Conservation (phyloP, 2,888 invertebrate genomes). For the Phengaris arion region DNA sequence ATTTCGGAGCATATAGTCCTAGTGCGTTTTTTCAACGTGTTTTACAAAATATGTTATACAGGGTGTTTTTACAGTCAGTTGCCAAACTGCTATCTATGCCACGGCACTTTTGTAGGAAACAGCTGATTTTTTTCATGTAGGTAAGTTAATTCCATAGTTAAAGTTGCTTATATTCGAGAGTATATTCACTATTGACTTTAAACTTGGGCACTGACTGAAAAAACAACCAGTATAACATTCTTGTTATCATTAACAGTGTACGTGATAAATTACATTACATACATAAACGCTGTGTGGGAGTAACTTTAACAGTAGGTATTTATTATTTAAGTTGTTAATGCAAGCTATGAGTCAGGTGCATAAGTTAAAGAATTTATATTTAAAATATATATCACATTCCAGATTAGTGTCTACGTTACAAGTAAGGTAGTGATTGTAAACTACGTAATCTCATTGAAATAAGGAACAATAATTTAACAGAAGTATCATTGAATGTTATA, state of each 20-base stretch:
- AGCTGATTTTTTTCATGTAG: too few species aligned
- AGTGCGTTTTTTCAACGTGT: too few species aligned
- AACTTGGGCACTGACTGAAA: too few species aligned
- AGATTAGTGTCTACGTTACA: slow-evolving; percentile 56
- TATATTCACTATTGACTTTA: too few species aligned
- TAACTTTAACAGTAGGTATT: slow-evolving; percentile 19
- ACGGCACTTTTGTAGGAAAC: too few species aligned
- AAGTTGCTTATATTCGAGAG: too few species aligned
- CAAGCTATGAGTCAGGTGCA: neutral
- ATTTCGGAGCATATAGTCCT: too few species aligned
- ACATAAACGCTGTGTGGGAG: neutral
- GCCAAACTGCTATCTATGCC: too few species aligned
- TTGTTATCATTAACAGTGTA: neutral
- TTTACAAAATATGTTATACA: too few species aligned
- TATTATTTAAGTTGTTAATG: neutral
- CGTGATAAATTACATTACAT: neutral
- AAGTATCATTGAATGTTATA: slow-evolving; percentile 33
- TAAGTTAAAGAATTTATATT: slow-evolving; percentile 31
- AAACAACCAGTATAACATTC: too few species aligned
- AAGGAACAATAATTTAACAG: slow-evolving; percentile 33
- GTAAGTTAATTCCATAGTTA: too few species aligned
- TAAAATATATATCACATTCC: slow-evolving; percentile 66
- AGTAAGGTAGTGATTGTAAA: slow-evolving; percentile 19
- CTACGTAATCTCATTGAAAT: slow-evolving; percentile 18
- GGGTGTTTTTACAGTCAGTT: too few species aligned